These are phyloP conservation scores for Trematomus loennbergii DNA, from an alignment of 2,113 vertebrate species.

Conservation along the genomic window DNA sequence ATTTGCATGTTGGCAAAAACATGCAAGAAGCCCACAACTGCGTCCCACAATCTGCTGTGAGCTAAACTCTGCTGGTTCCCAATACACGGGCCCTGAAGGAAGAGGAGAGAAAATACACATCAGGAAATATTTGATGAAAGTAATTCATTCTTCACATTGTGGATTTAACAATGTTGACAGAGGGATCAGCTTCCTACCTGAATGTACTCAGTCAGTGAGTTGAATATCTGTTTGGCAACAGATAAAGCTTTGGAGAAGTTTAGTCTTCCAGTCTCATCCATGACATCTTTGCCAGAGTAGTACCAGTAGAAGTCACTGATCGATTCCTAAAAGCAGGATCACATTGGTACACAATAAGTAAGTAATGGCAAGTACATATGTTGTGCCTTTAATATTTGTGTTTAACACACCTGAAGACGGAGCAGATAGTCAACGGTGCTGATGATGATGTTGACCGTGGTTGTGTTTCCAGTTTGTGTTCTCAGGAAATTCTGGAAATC, in stretches of 20 bases:
- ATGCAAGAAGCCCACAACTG: slow-evolving; percentile 97
- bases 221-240: slow-evolving; percentile 98
- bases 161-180: background rate
- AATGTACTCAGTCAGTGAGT: slow-evolving; percentile 97
- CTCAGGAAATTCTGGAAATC: slow-evolving; percentile 98
- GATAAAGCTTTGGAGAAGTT: slow-evolving; percentile 97
- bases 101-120: background rate
- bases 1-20: slow-evolving; percentile 99
- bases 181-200: slow-evolving; percentile 70
- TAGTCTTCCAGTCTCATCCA: slow-evolving; percentile 94
- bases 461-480: slow-evolving; percentile 98
- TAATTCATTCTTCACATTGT: background rate
- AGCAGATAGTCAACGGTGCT: slow-evolving; percentile 98
- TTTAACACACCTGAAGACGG: slow-evolving; percentile 90
- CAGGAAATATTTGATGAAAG: background rate
- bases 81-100: slow-evolving; percentile 91
- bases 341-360: background rate
- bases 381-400: background rate
- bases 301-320: slow-evolving; percentile 99
- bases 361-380: too few species aligned
- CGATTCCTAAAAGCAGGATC: slow-evolving; percentile 87
- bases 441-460: slow-evolving; percentile 98
- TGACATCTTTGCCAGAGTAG: slow-evolving; percentile 97
- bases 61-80: slow-evolving; percentile 99
- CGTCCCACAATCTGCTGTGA: slow-evolving; percentile 97